Percentiles rank a stretch among this genome's conserved stretches.
Conservation (phyloP, 2,113 vertebrate species). For the Hypanus sabinus region DNA sequence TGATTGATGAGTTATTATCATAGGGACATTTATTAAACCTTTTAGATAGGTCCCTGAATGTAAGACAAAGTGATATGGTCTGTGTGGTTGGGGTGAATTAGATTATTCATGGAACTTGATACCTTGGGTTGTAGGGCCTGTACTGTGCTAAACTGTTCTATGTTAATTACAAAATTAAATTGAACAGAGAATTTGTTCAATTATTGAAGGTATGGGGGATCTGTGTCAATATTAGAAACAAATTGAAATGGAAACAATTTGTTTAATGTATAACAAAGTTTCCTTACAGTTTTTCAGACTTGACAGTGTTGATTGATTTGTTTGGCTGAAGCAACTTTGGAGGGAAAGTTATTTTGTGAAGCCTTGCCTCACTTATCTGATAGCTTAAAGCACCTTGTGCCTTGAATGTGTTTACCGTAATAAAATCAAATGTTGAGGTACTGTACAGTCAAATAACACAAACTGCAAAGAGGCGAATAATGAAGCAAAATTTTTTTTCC, state of each 20-base stretch:
- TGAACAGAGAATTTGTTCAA: neutral
- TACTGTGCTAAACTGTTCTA: no score
- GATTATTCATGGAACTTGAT: no score
- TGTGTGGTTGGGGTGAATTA: no score
- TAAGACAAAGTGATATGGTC: no score
- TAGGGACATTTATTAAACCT: no score
- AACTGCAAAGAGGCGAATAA: neutral
- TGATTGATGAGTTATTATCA: no score
- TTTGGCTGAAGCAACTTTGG: neutral
- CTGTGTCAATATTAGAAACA: neutral
- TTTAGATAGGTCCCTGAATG: no score
- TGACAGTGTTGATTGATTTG: neutral
- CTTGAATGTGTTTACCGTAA: neutral
- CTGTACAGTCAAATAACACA: neutral
- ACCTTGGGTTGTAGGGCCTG: no score
- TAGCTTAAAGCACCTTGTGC: neutral
- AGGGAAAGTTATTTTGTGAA: neutral
- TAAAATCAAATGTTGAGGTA: neutral
- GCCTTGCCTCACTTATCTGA: neutral
- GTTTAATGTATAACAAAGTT: neutral
- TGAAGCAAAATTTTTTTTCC: neutral
- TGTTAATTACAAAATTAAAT: neutral
- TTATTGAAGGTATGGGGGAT: no score
- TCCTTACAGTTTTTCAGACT: neutral
- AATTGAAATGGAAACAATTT: neutral